Conservation (phyloP, 2,888 invertebrate species). For the Noctuana brunneofusca region DNA sequence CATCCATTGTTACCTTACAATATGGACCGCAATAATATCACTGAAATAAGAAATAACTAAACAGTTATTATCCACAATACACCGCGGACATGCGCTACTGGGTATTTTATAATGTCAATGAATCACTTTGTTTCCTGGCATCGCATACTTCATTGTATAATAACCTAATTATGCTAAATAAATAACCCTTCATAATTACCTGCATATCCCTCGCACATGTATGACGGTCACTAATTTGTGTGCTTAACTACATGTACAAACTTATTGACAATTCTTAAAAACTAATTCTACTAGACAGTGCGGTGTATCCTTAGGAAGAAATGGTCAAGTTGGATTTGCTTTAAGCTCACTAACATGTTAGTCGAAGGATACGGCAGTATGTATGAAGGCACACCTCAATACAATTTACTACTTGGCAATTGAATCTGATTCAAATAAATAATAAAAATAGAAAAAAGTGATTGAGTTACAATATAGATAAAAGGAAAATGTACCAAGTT, state of each 20-base stretch:
- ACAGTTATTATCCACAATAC: slow-evolving; percentile 8
- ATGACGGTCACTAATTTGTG: slow-evolving; percentile 26
- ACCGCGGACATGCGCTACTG: slow-evolving; percentile 7
- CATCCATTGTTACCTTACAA: slow-evolving; percentile 30
- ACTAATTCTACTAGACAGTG: slow-evolving; percentile 22
- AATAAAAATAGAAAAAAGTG: background rate
- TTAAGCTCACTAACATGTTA: slow-evolving; percentile 1
- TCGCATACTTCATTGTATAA: slow-evolving; percentile 45
- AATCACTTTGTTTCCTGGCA: slow-evolving; percentile 15
- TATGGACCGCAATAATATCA: slow-evolving; percentile 17
- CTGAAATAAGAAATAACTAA: slow-evolving; percentile 11
- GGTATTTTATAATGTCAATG: slow-evolving; percentile 10
- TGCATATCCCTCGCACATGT: slow-evolving; percentile 50
- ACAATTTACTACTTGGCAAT: slow-evolving; percentile 30
- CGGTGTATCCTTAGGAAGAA: slow-evolving; percentile 12
- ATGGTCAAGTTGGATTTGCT: background rate
- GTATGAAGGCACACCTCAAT: slow-evolving; percentile 23
- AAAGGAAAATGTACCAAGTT: background rate
- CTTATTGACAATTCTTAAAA: slow-evolving; percentile 16
- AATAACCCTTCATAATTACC: slow-evolving; percentile 54
- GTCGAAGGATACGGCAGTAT: slow-evolving; percentile 27
- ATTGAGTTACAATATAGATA: no score
- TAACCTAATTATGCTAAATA: slow-evolving; percentile 52
- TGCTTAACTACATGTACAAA: slow-evolving; percentile 32
- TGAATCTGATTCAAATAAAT: background rate